Evolutionary conservation across 2,113 vertebrate species (phyloP).

Genomic region (Otus sunia): DNA sequence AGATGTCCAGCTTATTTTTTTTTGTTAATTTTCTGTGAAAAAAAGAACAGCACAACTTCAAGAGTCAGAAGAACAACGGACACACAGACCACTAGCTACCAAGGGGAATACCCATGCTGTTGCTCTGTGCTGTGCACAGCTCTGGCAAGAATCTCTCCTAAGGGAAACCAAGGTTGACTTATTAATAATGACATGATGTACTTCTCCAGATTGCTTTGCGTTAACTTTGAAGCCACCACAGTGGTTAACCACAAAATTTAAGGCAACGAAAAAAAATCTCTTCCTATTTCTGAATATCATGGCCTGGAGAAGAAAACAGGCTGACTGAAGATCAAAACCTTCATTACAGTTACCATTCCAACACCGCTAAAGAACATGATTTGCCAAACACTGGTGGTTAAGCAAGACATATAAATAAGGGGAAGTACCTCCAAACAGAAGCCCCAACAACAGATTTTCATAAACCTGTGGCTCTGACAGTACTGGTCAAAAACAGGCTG

Average conservation of each 20-base stretch:
- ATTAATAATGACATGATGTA: background rate
- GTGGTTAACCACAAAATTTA: background rate
- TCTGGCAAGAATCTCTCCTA: background rate
- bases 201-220: background rate
- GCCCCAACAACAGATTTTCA: background rate
- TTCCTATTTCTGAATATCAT: background rate
- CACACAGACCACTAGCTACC: background rate
- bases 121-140: background rate
- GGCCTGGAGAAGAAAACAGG: background rate
- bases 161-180: background rate
- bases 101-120: background rate
- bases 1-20: background rate
- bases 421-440: background rate
- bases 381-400: background rate
- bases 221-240: background rate
- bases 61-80: background rate
- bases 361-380: background rate
- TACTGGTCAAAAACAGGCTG: background rate
- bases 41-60: background rate
- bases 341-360: background rate
- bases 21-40: background rate
- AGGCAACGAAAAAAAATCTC: background rate
- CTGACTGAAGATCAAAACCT: background rate
- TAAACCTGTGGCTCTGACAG: background rate
- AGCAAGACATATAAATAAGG: background rate